Evolutionary conservation across 2,797 vertebrate species (phyloP), one percentile per base, ranked within the genome.

Genomic region (Ctenosaura bakeri): DNA sequence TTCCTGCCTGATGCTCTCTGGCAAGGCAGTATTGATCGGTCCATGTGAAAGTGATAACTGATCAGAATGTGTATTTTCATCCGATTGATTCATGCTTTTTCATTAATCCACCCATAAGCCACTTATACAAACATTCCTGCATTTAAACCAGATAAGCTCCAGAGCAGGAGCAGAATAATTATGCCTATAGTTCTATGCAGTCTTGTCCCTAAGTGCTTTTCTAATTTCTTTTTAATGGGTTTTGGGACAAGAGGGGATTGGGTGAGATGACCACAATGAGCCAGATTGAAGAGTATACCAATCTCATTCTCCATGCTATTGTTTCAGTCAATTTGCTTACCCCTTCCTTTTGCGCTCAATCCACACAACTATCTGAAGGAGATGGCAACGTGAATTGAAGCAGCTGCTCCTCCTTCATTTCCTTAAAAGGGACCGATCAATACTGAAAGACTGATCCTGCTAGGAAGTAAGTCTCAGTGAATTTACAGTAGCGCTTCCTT

Each of bases 1-100:
- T 81, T 86, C 38, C 46, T 88, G 42, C 50, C 52, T 88, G 87
- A 88, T 24, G 38, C n/a, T 56, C 69, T 69, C 50, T 79, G 29
- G 46, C 46, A 85, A 69, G 59, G 16, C 29, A 42, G 66, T 50
- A 85, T 24, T 38, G 59, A 56, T 66, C 26, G 14, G 35, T 4
- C 82, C 50, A 79, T 69, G 35, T 69, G 46, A 89, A 64, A 54
- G 35, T 64, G 24, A 52, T 77, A 52, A 84, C 54, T 26, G 38
- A 18, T 89, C 71, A 64, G 29, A 76, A 83, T 76, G n/a, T 76
- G 18, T n/a, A 79, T 59, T 83, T 54, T 76, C 24, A 20, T 42
- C 9, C 29, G n/a, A n/a, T 87, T 22, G 22, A 89, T 79, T 52
- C 62, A 89, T 35, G 22, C 20, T 76, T 59, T 86, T 1, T 42